Conservation (phyloP, 2,113 vertebrate genomes). For the Xenopus borealis region DNA sequence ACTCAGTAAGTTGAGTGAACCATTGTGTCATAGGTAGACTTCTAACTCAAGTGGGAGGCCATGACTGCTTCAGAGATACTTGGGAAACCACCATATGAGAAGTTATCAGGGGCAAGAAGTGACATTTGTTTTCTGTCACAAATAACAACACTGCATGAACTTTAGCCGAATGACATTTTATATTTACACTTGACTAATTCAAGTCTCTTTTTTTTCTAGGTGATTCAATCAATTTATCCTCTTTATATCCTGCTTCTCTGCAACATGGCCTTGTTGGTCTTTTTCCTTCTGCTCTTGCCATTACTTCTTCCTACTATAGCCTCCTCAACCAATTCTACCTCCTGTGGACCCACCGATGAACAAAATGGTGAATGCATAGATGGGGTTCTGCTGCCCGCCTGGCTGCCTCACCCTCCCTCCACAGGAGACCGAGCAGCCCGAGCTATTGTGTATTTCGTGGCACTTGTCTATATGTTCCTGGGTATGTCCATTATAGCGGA, state of each 20-base stretch:
- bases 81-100: too few species aligned
- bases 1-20: too few species aligned
- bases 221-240: neutral
- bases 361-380: conserved; percentile 60
- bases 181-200: conserved; percentile 1
- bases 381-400: conserved; percentile 75
- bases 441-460: conserved; percentile 80
- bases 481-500: conserved; percentile 83
- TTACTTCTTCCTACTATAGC: conserved; percentile 15
- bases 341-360: conserved; percentile 12
- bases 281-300: conserved; percentile 50
- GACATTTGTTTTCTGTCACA: too few species aligned
- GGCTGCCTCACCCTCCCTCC: conserved; percentile 79
- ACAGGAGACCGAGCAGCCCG: conserved; percentile 78
- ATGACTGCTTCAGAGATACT: too few species aligned
- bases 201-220: conserved; percentile 1
- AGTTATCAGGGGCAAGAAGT: too few species aligned
- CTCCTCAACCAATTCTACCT: conserved; percentile 14
- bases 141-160: too few species aligned
- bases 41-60: too few species aligned
- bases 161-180: too few species aligned
- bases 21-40: too few species aligned
- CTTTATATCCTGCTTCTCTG: conserved; percentile 37
- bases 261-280: conserved; percentile 43
- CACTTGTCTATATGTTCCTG: conserved; percentile 81